Evolutionary conservation across 2,888 invertebrate species (phyloP), one percentile per base, ranked within the genome.

Genomic region (Trichopria drosophilae): DNA sequence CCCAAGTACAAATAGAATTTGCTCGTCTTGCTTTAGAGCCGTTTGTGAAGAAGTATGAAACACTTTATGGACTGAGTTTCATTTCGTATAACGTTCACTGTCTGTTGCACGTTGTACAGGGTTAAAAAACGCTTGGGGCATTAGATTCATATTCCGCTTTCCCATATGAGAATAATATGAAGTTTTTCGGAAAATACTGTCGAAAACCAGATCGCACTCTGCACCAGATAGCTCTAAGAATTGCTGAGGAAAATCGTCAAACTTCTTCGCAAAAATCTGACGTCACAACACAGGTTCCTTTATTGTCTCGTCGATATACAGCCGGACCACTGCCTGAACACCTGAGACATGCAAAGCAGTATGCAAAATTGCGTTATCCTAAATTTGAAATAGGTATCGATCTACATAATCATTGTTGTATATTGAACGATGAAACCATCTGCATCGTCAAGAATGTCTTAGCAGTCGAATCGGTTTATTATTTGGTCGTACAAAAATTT

Each of bases 111-210:
- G n/a, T n/a, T n/a, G n/a, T n/a, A n/a, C n/a, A n/a, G n/a, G n/a
- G n/a, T n/a, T n/a, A n/a, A n/a, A n/a, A n/a, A n/a, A n/a, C n/a
- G 10, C 37, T 53, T 12, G 53, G 44, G 26, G 22, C 34, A 18
- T 10, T 53, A 1, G 43, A 53, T 28, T 39, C 42, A 13, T 48
- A 35, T 16, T 48, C 43, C 4, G 53, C 53, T 6, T 48, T 53
- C 26, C 12, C 35, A 9, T 53, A 32, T 24, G 53, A 48, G 39
- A 53, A 37, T 34, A 42, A 53, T 31, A 53, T 53, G 42, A 19
- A 16, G 12, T 51, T 40, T n/a, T 51, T 40, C 15, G 13, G 41
- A 35, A 34, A 40, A 35, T 2, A n/a, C 19, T 29, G 19, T 4
- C 31, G 26, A 18, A 48, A 48, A 32, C 32, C 41, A 9, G 15